These are phyloP conservation scores for Ptychodera flava DNA, from an alignment of 35 echinoderm and acorn worm species.

Conservation along the genomic window DNA sequence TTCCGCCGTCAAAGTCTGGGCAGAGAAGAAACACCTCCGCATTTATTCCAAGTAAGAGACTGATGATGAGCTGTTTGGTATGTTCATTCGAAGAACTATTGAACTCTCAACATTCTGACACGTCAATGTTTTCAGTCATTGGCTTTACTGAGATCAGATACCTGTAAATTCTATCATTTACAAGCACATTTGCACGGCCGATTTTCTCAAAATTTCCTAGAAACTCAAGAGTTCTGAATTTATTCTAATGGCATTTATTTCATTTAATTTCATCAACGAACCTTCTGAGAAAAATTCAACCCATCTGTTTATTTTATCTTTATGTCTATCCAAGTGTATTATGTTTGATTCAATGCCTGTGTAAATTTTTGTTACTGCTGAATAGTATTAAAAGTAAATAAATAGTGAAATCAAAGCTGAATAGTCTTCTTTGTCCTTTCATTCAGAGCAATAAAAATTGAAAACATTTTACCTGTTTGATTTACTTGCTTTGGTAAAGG, in stretches of 20 bases:
- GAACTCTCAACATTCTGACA: neutral
- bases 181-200: too few species aligned
- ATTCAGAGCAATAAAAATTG: neutral
- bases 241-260: too few species aligned
- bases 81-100: neutral
- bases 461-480: neutral
- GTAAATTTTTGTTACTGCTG: neutral
- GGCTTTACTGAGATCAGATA: too few species aligned
- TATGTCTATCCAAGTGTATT: too few species aligned
- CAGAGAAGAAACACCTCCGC: conserved; percentile 32
- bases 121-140: too few species aligned
- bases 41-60: neutral
- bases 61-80: neutral
- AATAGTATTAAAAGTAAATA: neutral
- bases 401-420: neutral
- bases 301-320: too few species aligned
- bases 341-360: too few species aligned
- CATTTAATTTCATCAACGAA: too few species aligned
- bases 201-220: too few species aligned
- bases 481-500: neutral
- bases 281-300: too few species aligned
- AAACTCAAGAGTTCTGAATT: too few species aligned
- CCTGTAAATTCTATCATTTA: too few species aligned
- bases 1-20: conserved; percentile 36
- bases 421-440: neutral